These are phyloP conservation scores for Glaucidium brasilianum DNA, from an alignment of 2,113 vertebrate species.

Conservation along the genomic window DNA sequence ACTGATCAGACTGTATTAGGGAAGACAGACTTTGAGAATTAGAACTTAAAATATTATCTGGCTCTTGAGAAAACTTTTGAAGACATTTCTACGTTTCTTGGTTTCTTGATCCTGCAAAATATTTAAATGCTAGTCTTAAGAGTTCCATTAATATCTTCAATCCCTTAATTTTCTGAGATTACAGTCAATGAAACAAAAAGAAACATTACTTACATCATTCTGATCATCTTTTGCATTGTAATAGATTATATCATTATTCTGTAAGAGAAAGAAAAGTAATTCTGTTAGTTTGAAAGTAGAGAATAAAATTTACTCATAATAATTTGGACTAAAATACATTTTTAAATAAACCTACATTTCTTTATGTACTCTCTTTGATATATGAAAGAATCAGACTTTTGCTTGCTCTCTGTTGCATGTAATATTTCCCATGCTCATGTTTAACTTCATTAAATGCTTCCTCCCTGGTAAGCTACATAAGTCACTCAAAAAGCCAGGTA, in stretches of 20 bases:
- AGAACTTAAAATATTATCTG: not conserved
- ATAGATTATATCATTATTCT: slow-evolving; percentile 92
- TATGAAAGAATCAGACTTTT: not conserved
- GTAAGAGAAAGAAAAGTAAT: slow-evolving; percentile 47
- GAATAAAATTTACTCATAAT: not conserved
- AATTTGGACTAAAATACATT: not conserved
- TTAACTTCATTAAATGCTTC: not conserved
- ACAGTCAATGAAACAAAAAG: not conserved
- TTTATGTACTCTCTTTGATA: not conserved
- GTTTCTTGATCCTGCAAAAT: not conserved
- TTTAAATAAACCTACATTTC: not conserved
- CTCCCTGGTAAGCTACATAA: not conserved
- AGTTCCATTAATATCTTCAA: not conserved
- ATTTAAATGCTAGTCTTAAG: not conserved
- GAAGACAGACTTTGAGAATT: not conserved
- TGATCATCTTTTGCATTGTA: slow-evolving; percentile 97
- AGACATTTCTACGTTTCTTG: not conserved
- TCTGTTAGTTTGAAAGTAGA: not conserved
- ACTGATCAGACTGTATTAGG: not conserved
- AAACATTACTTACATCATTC: slow-evolving; percentile 79
- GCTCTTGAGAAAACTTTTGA: not conserved
- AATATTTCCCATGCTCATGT: not conserved
- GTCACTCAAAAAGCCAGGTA: not conserved
- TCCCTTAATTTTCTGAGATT: not conserved
- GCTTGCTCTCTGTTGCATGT: not conserved